Conservation (phyloP, 2,888 invertebrate genomes). For the Acanthosepion esculentum region DNA sequence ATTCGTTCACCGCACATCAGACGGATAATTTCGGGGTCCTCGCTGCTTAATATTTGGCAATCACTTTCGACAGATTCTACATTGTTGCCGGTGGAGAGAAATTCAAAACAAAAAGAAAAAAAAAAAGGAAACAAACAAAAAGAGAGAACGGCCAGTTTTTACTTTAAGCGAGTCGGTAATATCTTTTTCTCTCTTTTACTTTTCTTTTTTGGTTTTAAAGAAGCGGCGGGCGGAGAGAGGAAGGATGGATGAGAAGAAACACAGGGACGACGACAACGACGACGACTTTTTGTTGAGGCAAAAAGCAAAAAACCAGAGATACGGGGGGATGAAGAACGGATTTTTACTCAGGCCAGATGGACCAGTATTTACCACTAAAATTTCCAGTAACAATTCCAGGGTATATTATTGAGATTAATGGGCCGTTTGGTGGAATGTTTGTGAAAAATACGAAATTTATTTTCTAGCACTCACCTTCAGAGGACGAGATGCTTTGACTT, state of each 20-base stretch:
- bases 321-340: neutral
- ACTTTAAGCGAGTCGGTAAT: no score
- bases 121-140: neutral
- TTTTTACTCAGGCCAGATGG: conserved; percentile 42
- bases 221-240: neutral
- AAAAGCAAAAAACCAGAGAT: neutral
- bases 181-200: neutral
- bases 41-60: neutral
- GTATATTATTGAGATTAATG: conserved; percentile 34
- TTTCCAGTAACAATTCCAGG: conserved; percentile 42
- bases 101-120: neutral
- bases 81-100: conserved; percentile 21
- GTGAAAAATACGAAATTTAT: conserved; percentile 48
- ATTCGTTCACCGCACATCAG: neutral
- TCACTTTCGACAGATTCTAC: neutral
- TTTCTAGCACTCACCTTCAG: conserved; percentile 60
- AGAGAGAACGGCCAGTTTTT: neutral
- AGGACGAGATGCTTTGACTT: conserved; percentile 63
- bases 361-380: conserved; percentile 40
- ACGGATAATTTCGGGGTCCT: neutral
- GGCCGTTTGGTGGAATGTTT: conserved; percentile 36
- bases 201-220: neutral
- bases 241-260: neutral
- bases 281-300: neutral
- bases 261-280: neutral